phyloP scores from a whole-genome alignment of 2,113 vertebrate species.

The Ochotona princeps region DNA sequence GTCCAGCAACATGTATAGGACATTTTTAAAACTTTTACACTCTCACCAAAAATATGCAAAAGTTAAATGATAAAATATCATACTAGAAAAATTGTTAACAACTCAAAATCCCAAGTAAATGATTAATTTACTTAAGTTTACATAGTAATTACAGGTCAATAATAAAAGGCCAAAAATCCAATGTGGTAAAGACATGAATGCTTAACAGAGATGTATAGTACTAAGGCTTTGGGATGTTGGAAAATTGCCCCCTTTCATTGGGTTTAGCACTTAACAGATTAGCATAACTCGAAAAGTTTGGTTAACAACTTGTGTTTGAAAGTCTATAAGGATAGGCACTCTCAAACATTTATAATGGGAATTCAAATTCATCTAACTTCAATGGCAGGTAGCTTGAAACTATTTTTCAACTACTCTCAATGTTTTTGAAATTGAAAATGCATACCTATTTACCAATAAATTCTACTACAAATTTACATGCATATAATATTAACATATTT shows the following conservation, averaged over 20 bases:
- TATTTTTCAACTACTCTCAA: background rate
- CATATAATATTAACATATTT: conserved; percentile 9
- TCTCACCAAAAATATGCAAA: background rate
- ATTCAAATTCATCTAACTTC: background rate
- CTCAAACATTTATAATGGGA: background rate
- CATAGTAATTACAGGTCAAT: background rate
- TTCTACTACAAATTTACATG: background rate
- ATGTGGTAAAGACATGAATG: conserved; percentile 20
- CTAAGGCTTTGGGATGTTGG: background rate
- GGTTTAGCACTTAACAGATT: background rate
- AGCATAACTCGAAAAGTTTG: conserved; percentile 16
- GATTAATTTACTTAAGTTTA: background rate
- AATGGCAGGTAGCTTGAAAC: background rate
- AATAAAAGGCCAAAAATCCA: background rate
- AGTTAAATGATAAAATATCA: background rate
- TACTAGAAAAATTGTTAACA: background rate
- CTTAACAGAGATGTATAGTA: background rate
- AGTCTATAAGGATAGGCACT: background rate
- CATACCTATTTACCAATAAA: background rate
- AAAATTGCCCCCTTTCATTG: conserved; percentile 2
- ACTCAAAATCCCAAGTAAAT: background rate
- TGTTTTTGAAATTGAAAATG: conserved; percentile 47
- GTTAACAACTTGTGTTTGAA: background rate
- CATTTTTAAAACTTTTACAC: background rate
- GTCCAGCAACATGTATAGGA: background rate